Evolutionary conservation across 2,113 vertebrate genomes (phyloP), one percentile per base, ranked within the genome.

Genomic region (Triplophysa siluroides): DNA sequence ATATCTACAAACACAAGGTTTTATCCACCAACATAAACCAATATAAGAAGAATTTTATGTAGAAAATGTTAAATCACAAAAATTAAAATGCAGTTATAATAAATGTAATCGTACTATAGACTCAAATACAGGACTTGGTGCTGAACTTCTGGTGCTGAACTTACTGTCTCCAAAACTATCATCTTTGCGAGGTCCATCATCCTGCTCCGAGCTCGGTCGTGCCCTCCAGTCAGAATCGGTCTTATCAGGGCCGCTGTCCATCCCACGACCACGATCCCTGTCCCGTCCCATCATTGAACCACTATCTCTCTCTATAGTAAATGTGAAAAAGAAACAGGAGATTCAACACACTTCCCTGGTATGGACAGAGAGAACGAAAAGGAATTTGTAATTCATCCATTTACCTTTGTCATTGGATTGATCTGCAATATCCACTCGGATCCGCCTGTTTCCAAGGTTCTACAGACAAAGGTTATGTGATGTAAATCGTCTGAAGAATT

Each of bases 371-470:
- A n/a, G 23, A n/a, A 72, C 1, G 6, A 52, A 12, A 8, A 24
- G 3, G n/a, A 50, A 23, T 26, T 3, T 29, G 23, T 5, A 33
- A 8, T 50, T 45, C 18, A 43, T 41, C 56, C 18, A 18, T 85
- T 85, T 85, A 98, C 97, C 97, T 96, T 99, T 99, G 90, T 98
- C 97, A 88, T 98, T 97, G 83, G 97, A 96, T 91, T 99, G 97
- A 87, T 95, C 97, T 43, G 97, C 97, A 81, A 99, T 94, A 80
- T 99, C 97, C 85, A 99, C 97, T 82, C 97, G 95, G 90, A 99
- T 98, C 80, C 97, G 93, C 83, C 97, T 95, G 91, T 98, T 99
- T 60, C 97, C 96, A 81, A 99, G 88, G 86, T 95, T 97, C 97
- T 99, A 86, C 24, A 38, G 5, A 81, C 58, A 80, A 3, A 77